Conservation (phyloP, 2,113 vertebrate species). For the Oreocharis arfaki region DNA sequence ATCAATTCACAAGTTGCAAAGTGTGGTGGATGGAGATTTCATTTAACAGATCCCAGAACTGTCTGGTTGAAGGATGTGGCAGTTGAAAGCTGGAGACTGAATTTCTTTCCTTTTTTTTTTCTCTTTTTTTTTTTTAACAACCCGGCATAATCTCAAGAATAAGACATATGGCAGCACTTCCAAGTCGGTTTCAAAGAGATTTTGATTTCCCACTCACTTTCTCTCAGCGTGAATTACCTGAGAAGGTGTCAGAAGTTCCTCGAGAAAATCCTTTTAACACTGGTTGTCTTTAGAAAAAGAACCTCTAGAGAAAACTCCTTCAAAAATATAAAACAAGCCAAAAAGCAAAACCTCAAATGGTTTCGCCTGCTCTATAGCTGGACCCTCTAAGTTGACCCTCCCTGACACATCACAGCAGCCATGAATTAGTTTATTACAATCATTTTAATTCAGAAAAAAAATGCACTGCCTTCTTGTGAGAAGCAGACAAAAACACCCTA, state of each 20-base stretch:
- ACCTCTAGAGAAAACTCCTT: not conserved
- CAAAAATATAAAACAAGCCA: not conserved
- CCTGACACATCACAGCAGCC: not conserved
- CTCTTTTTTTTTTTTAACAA: not conserved
- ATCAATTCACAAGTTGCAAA: conserved; percentile 32
- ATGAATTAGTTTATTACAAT: not conserved
- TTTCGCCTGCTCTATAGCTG: not conserved
- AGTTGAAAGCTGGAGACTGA: not conserved
- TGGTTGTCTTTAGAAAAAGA: not conserved
- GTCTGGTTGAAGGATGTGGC: conserved; percentile 14
- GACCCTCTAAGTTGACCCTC: not conserved
- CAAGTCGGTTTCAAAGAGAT: conserved; percentile 7
- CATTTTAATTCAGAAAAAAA: not conserved
- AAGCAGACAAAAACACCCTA: not conserved
- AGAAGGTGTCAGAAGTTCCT: conserved; percentile 33
- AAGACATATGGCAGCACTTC: conserved; percentile 31
- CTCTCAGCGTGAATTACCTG: conserved; percentile 17
- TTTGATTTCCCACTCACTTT: conserved; percentile 35
- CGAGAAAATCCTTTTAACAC: conserved; percentile 1
- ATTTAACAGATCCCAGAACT: conserved; percentile 25
- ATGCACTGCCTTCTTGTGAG: not conserved
- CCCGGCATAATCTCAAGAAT: not conserved
- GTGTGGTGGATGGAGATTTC: conserved; percentile 22
- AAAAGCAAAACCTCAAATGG: not conserved
- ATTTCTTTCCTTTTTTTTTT: not conserved